Evolutionary conservation across 2,888 invertebrate genomes (phyloP).

Genomic region (Spodoptera picta): DNA sequence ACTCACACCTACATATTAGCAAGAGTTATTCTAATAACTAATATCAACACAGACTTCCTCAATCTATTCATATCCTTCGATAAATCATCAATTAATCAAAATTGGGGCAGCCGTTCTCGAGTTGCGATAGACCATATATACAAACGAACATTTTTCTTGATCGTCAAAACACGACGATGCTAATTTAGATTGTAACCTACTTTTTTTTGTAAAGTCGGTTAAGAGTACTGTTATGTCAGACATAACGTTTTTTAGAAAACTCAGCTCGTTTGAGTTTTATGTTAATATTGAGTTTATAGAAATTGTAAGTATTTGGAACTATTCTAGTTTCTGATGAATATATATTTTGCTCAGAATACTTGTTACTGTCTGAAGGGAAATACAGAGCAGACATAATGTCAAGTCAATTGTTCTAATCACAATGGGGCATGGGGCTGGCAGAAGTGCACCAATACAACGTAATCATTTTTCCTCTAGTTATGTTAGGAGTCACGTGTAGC

Average conservation of each 20-base stretch:
- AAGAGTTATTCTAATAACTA: neutral
- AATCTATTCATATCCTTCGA: constrained; percentile 21
- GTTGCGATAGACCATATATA: constrained; percentile 12
- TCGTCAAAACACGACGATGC: constrained; percentile 16
- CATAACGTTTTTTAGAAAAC: constrained; percentile 20
- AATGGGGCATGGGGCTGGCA: too few relatives aligned
- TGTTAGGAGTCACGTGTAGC: too few relatives aligned
- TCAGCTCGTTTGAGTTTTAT: constrained; percentile 25
- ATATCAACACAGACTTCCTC: constrained; percentile 7
- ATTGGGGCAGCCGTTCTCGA: constrained; percentile 17
- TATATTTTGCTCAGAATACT: too few relatives aligned
- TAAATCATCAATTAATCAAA: constrained; percentile 29
- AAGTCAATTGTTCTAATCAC: too few relatives aligned
- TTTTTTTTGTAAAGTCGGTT: constrained; percentile 29
- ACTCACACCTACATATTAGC: too few relatives aligned
- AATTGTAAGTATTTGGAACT: neutral
- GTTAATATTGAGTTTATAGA: constrained; percentile 16
- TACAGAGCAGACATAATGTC: too few relatives aligned
- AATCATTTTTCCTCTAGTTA: too few relatives aligned
- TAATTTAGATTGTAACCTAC: constrained; percentile 33
- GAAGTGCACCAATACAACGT: neutral
- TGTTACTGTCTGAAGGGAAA: too few relatives aligned
- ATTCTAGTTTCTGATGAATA: too few relatives aligned
- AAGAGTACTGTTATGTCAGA: constrained; percentile 44
- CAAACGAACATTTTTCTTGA: constrained; percentile 5